Evolutionary conservation across 2,797 vertebrate genomes (phyloP).

Genomic region (Poeciliopsis turneri): DNA sequence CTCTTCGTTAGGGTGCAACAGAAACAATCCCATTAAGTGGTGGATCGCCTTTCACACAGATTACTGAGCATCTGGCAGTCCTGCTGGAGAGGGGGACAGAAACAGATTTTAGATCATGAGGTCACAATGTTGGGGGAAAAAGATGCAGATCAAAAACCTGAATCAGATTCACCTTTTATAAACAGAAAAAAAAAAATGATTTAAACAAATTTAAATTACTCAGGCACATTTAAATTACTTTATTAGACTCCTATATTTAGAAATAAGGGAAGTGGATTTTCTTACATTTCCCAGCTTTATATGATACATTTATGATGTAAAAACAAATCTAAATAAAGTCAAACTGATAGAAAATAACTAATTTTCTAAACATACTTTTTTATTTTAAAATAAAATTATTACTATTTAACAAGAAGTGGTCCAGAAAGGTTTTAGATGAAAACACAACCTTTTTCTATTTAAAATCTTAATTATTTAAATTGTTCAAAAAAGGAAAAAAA

Average conservation of each 20-base stretch:
- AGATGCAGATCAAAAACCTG: neutral
- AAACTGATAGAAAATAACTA: neutral
- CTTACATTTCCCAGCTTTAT: neutral
- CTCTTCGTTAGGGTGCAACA: conserved; percentile 81
- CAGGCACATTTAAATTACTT: neutral
- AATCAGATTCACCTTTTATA: neutral
- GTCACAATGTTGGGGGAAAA: neutral
- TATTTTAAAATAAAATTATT: neutral
- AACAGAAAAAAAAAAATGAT: neutral
- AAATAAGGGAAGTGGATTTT: neutral
- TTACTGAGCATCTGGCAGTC: conserved; percentile 82
- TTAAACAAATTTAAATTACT: no score
- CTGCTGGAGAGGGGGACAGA: conserved; percentile 20
- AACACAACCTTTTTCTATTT: neutral
- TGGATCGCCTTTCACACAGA: conserved; percentile 83
- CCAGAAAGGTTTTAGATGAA: neutral
- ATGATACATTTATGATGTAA: neutral
- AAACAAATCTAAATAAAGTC: neutral
- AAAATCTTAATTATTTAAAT: neutral
- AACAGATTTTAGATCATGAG: neutral
- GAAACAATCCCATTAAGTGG: conserved; percentile 83
- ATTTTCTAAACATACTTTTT: neutral
- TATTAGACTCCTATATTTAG: neutral
- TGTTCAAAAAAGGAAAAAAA: neutral
- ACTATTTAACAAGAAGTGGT: neutral